Evolutionary conservation across 2,113 vertebrate species (phyloP).

Genomic region (Entomyzon cyanotis): DNA sequence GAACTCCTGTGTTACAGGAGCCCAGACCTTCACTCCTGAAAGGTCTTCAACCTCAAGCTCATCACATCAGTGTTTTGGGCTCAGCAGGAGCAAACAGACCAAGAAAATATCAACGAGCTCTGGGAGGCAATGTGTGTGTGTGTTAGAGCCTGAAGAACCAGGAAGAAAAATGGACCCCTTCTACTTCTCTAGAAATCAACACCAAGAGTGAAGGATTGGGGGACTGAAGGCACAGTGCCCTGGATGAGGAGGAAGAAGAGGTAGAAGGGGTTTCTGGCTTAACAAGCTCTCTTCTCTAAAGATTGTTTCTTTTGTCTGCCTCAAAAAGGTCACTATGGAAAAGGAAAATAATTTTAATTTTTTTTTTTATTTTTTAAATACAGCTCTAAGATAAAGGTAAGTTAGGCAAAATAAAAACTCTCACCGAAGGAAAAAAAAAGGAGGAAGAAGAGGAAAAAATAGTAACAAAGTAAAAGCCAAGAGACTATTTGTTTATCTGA

Average conservation of each 20-base stretch:
- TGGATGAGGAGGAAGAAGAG: not conserved
- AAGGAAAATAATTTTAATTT: not conserved
- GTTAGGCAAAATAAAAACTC: not conserved
- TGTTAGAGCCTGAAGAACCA: not conserved
- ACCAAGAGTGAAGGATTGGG: not conserved
- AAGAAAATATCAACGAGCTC: not conserved
- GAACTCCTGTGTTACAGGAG: not conserved
- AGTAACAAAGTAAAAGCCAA: not conserved
- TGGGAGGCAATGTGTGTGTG: not conserved
- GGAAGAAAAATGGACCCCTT: not conserved
- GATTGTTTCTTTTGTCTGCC: not conserved
- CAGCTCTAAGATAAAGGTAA: not conserved
- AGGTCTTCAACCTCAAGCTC: not conserved
- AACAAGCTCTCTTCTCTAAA: not conserved
- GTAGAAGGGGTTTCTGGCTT: not conserved
- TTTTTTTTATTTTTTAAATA: not conserved
- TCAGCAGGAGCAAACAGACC: not conserved
- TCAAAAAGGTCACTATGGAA: not conserved
- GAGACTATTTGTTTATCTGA: not conserved
- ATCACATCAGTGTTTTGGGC: not conserved
- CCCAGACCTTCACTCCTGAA: not conserved
- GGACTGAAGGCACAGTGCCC: fast-evolving
- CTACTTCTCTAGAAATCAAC: not conserved
- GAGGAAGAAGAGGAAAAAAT: not conserved
- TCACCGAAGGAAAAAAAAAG: not conserved